These are phyloP conservation scores for Pocillopora damicornis DNA, from an alignment of 64 coral and sea anemone genomes.

Conservation along the genomic window DNA sequence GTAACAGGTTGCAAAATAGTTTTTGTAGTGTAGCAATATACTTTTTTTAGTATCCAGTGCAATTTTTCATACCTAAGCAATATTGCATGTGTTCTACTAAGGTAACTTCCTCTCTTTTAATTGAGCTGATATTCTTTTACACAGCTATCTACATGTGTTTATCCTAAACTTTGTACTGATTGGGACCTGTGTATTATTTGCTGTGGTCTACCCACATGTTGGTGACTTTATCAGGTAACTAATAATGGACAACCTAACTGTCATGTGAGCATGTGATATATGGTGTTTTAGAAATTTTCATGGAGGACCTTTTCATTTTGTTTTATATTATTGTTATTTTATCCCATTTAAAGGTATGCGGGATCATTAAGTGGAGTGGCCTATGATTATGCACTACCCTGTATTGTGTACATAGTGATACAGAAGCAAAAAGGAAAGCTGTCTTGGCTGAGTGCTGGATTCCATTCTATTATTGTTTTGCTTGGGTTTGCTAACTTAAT, in stretches of 20 bases:
- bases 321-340: background rate
- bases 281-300: too few relatives aligned
- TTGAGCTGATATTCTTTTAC: background rate
- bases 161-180: constrained; percentile 73
- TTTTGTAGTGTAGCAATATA: background rate
- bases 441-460: background rate
- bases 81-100: too few relatives aligned
- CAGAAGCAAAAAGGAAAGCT: constrained; percentile 26
- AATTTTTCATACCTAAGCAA: too few relatives aligned
- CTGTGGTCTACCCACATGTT: constrained; percentile 82
- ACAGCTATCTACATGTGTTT: constrained; percentile 70
- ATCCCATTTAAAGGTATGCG: constrained; percentile 26
- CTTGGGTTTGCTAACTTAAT: constrained; percentile 59
- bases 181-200: constrained; percentile 52
- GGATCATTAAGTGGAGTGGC: constrained; percentile 69
- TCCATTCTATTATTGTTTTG: constrained; percentile 50
- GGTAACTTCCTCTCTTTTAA: background rate
- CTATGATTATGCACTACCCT: constrained; percentile 60
- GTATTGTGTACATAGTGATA: constrained; percentile 49
- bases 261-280: too few relatives aligned
- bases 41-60: too few relatives aligned
- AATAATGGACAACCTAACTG: background rate
- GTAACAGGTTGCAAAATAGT: background rate
- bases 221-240: constrained; percentile 85
- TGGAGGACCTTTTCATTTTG: too few relatives aligned